phyloP scores from a whole-genome alignment of 2,888 invertebrate genomes.

The Smittia aterrima region DNA sequence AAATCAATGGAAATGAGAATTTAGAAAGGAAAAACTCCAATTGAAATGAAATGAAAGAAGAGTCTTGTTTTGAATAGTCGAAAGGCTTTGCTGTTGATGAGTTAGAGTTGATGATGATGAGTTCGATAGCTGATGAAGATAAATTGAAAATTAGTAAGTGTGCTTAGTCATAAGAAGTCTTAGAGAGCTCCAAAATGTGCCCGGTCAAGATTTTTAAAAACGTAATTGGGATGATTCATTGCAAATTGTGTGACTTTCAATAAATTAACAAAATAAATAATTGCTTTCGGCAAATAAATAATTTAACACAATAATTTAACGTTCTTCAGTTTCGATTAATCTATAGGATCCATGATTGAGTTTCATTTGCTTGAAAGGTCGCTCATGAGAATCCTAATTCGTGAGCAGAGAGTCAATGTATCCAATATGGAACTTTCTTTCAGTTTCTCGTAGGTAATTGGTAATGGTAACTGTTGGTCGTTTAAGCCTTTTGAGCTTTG shows the following conservation, averaged over 20 bases:
- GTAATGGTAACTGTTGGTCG: slow-evolving; percentile 39
- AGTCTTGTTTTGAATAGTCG: neutral
- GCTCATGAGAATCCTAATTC: slow-evolving; percentile 22
- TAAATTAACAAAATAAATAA: slow-evolving; percentile 49
- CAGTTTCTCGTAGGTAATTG: slow-evolving; percentile 42
- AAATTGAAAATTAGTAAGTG: neutral
- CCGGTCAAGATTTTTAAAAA: slow-evolving; percentile 46
- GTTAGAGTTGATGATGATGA: neutral
- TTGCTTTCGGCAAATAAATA: slow-evolving; percentile 45
- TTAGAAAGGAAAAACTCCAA: slow-evolving; percentile 43
- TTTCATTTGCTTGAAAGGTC: slow-evolving; percentile 41
- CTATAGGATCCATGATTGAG: slow-evolving; percentile 44
- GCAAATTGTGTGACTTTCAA: slow-evolving; percentile 43
- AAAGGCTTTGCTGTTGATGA: neutral
- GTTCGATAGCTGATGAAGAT: neutral
- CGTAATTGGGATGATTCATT: slow-evolving; percentile 45
- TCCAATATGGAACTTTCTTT: slow-evolving; percentile 41
- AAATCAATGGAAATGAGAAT: slow-evolving; percentile 41
- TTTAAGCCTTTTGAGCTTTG: slow-evolving; percentile 68
- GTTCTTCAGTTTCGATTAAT: slow-evolving; percentile 5
- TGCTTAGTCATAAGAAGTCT: neutral
- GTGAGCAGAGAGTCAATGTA: slow-evolving; percentile 38
- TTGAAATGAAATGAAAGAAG: slow-evolving; percentile 41
- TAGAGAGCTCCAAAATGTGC: slow-evolving; percentile 43
- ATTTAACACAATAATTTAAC: slow-evolving; percentile 34